Evolutionary conservation across 2,113 vertebrate species (phyloP).

Genomic region (Sminthopsis crassicaudata): DNA sequence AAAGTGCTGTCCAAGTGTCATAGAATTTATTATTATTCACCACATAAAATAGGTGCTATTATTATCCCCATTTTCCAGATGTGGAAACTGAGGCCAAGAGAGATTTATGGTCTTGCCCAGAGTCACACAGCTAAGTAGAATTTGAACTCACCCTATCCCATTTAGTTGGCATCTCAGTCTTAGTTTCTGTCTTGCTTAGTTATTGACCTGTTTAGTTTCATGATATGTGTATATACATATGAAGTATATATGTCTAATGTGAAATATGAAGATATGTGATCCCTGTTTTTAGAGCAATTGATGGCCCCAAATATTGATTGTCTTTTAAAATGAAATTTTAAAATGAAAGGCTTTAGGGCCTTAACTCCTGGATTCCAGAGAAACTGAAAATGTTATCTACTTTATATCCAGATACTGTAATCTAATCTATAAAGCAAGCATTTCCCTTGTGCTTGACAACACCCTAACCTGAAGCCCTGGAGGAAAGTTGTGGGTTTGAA

Average conservation of each 20-base stretch:
- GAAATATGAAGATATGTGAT: background rate
- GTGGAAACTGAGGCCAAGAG: background rate
- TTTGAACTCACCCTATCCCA: background rate
- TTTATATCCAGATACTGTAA: background rate
- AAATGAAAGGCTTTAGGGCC: background rate
- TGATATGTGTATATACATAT: background rate
- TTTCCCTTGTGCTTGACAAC: background rate
- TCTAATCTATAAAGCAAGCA: background rate
- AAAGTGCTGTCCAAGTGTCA: background rate
- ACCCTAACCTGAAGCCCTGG: background rate
- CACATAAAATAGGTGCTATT: background rate
- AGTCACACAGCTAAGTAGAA: background rate
- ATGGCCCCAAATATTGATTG: background rate
- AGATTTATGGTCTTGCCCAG: background rate
- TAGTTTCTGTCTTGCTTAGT: background rate
- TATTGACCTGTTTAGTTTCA: background rate
- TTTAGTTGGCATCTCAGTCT: background rate
- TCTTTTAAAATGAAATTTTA: conserved; percentile 19
- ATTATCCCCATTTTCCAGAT: background rate
- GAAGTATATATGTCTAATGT: background rate
- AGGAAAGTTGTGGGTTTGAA: background rate
- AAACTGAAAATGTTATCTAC: background rate
- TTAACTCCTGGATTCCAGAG: background rate
- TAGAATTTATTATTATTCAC: background rate
- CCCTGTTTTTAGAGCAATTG: background rate